A percentile compares a stretch with the other conserved stretches of the same genome.
These are phyloP conservation scores for Dermochelys coriacea DNA, from an alignment of 2,797 vertebrate genomes.

Conservation along the genomic window DNA sequence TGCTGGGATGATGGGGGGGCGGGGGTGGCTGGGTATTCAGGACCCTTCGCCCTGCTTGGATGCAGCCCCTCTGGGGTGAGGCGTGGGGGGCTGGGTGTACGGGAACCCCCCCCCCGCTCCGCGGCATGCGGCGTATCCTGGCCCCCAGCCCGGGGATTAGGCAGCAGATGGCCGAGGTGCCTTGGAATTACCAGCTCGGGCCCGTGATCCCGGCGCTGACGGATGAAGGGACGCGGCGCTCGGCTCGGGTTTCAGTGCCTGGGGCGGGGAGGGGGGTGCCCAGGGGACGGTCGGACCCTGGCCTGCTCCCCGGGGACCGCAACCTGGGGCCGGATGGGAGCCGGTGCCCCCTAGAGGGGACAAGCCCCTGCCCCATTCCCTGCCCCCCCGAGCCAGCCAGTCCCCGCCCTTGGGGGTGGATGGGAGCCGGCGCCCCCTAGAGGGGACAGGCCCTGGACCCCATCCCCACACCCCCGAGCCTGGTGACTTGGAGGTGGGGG, in stretches of 20 bases:
- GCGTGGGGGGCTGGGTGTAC: too few relatives aligned
- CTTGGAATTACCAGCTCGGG: not conserved
- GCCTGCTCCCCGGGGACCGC: not conserved
- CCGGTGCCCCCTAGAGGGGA: too few relatives aligned
- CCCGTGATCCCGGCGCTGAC: not conserved
- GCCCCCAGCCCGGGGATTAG: not conserved
- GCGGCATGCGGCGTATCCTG: not conserved
- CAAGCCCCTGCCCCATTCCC: too few relatives aligned
- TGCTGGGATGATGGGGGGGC: too few relatives aligned
- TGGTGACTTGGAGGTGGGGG: not conserved
- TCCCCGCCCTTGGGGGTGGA: too few relatives aligned
- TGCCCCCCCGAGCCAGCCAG: too few relatives aligned
- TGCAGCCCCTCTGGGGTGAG: too few relatives aligned
- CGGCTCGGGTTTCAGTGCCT: not conserved
- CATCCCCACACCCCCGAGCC: too few relatives aligned
- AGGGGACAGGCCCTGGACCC: too few relatives aligned
- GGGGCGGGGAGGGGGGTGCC: not conserved
- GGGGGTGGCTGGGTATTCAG: too few relatives aligned
- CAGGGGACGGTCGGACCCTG: not conserved
- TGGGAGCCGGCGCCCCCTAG: too few relatives aligned
- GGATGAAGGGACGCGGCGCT: not conserved
- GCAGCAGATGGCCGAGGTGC: not conserved
- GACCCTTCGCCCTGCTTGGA: too few relatives aligned
- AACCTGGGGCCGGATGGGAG: not conserved
- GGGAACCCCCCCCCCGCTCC: not conserved